Percentiles rank a stretch among this genome's conserved stretches.
These are phyloP conservation scores for Ectropis crepuscularia DNA, from an alignment of 2,888 invertebrate species.

Conservation along the genomic window DNA sequence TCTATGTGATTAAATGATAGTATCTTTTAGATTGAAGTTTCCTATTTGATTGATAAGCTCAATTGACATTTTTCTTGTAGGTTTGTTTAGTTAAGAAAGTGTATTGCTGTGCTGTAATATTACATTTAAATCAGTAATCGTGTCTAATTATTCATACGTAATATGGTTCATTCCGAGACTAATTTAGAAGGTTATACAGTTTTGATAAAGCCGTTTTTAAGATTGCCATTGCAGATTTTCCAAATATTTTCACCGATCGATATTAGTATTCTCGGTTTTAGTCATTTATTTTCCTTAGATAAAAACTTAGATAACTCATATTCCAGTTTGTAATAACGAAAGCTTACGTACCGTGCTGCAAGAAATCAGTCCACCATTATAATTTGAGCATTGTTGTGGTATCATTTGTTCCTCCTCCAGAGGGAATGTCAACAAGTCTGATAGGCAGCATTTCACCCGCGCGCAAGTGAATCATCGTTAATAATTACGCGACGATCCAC, in stretches of 20 bases:
- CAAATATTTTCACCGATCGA: no score
- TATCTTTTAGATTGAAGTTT: neutral
- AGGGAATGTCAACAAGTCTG: slow-evolving; percentile 83
- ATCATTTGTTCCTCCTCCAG: slow-evolving; percentile 80
- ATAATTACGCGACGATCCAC: slow-evolving; percentile 83
- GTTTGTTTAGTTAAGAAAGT: no score
- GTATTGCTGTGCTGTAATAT: neutral
- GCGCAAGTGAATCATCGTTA: slow-evolving; percentile 84
- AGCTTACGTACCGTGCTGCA: slow-evolving; percentile 68
- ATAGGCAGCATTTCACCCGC: slow-evolving; percentile 83
- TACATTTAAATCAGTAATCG: no score
- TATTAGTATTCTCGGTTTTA: neutral
- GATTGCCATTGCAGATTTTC: no score
- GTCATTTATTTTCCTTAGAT: neutral
- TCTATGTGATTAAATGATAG: neutral
- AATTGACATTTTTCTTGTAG: no score
- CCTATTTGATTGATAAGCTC: neutral
- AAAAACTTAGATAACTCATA: neutral
- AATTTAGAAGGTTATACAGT: no score
- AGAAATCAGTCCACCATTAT: slow-evolving; percentile 80
- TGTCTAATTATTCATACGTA: no score
- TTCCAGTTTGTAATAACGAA: slow-evolving; percentile 1
- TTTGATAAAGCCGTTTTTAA: no score
- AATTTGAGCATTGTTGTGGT: slow-evolving; percentile 64
- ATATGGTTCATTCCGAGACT: no score